Evolutionary conservation across 1,140 invertebrate species (phyloP).

Genomic region (Cyclargus thomasi): DNA sequence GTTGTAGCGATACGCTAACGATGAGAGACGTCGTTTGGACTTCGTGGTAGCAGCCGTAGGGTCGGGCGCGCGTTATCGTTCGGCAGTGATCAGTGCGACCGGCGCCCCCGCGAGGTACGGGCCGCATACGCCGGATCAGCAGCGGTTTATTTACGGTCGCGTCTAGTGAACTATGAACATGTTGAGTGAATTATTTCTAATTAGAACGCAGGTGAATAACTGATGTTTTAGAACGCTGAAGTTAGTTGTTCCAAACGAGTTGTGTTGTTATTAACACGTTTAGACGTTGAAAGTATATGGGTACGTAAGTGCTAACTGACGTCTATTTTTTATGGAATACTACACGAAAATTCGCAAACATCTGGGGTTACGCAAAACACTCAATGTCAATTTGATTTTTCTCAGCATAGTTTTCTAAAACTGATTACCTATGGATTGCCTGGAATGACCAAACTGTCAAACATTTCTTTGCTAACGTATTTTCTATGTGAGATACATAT

Average conservation of each 20-base stretch:
- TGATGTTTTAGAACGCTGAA: conserved; percentile 18
- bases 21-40: conserved; percentile 38
- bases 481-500: no score
- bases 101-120: conserved; percentile 54
- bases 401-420: neutral
- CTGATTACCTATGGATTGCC: neutral
- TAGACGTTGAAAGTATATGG: conserved; percentile 13
- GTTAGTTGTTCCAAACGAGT: neutral
- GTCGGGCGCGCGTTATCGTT: conserved; percentile 65
- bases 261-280: neutral
- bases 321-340: conserved; percentile 21
- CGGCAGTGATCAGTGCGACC: conserved; percentile 62
- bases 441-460: neutral
- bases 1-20: conserved; percentile 21
- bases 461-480: no score
- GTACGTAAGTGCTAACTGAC: conserved; percentile 19
- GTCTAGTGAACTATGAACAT: conserved; percentile 52
- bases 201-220: conserved; percentile 53
- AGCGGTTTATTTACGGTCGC: conserved; percentile 51
- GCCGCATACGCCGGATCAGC: conserved; percentile 27
- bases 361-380: neutral
- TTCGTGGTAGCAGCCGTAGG: conserved; percentile 54
- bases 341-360: conserved; percentile 16
- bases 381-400: conserved; percentile 11
- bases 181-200: conserved; percentile 42